These are phyloP conservation scores for Blera fallax DNA, from an alignment of 2,888 invertebrate species.

Conservation along the genomic window DNA sequence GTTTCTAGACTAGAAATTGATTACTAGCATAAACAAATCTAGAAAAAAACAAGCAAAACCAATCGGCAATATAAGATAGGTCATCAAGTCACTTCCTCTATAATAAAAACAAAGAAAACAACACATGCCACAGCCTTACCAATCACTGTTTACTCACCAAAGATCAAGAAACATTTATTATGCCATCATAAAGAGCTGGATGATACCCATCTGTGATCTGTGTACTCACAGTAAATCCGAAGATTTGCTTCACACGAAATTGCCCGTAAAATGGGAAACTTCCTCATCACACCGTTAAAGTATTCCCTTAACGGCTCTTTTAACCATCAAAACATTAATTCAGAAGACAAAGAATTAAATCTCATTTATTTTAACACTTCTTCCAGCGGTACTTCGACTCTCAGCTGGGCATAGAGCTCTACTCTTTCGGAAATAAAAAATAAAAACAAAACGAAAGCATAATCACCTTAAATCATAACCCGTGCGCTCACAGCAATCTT, in stretches of 20 bases:
- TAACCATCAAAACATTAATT: neutral
- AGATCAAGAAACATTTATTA: too few relatives aligned
- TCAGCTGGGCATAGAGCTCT: neutral
- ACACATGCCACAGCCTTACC: too few relatives aligned
- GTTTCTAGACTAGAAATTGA: too few relatives aligned
- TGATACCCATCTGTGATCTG: neutral
- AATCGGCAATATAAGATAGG: too few relatives aligned
- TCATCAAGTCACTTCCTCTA: too few relatives aligned
- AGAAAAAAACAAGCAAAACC: too few relatives aligned
- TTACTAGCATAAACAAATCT: too few relatives aligned
- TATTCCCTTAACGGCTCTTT: neutral
- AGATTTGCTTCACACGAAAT: neutral
- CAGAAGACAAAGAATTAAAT: neutral
- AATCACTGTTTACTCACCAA: too few relatives aligned
- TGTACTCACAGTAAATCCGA: neutral
- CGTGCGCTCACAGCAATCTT: conserved; percentile 3
- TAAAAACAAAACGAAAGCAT: neutral
- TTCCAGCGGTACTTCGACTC: neutral
- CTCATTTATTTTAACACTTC: neutral
- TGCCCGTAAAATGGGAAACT: neutral
- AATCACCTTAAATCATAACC: conserved; percentile 43
- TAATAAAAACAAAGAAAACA: too few relatives aligned
- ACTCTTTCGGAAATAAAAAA: neutral
- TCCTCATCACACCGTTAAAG: neutral
- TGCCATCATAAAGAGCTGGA: neutral